These are phyloP conservation scores for Phortica magna DNA, from an alignment of 2,888 invertebrate genomes.

Conservation along the genomic window DNA sequence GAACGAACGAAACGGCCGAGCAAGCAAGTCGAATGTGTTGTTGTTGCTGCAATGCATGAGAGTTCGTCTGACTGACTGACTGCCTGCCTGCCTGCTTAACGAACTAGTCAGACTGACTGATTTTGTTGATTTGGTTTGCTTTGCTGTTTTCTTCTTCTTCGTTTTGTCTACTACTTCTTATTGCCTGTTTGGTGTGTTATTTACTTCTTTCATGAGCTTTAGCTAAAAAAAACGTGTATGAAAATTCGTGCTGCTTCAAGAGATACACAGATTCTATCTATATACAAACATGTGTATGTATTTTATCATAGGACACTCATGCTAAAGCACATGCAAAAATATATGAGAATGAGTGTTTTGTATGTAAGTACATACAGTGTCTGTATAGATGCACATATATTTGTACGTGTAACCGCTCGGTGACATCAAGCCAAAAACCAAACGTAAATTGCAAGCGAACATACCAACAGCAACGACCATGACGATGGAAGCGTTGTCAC, in stretches of 20 bases:
- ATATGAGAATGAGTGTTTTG: neutral
- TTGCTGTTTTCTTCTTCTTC: neutral
- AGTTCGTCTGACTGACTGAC: neutral
- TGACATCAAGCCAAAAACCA: no score
- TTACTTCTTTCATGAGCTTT: constrained; percentile 16
- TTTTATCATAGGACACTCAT: neutral
- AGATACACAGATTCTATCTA: constrained; percentile 16
- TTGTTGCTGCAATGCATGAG: no score
- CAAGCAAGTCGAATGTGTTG: neutral
- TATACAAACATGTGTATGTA: neutral
- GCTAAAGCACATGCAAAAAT: neutral
- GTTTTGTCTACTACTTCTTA: neutral
- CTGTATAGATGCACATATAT: no score
- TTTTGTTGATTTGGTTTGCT: constrained; percentile 6
- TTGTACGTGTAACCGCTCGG: no score
- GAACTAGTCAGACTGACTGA: neutral
- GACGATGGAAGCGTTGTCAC: no score
- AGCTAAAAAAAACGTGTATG: constrained; percentile 25
- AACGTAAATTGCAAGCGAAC: no score
- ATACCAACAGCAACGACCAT: no score
- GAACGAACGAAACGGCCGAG: neutral
- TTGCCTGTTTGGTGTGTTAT: constrained; percentile 1
- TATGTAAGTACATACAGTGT: neutral
- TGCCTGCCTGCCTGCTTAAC: neutral
- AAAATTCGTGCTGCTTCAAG: constrained; percentile 27